Base-by-base conservation (phyloP, 2,113 vertebrate species). In the Stegastes partitus region DNA sequence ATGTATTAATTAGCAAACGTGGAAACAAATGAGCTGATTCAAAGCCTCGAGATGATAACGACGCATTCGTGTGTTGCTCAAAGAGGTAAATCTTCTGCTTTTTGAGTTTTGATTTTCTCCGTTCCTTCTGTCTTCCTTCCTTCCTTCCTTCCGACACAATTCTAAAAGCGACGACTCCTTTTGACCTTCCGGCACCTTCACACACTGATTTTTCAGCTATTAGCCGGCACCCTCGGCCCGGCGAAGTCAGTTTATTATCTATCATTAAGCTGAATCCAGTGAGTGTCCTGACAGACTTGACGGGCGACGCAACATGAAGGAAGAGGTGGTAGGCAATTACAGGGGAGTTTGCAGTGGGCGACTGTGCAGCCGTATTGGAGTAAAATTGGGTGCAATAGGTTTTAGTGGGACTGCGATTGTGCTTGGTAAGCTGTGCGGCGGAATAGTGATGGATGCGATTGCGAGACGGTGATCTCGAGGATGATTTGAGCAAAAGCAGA, bases 251-350 rank as follows among this genome's bases (percentile, higher is more conserved):
- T 62, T 72, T 75, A 77, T 81, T 83, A 86, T 87, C 69, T 68
- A 25, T 81, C 87, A 81, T 89, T 81, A 87, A 67, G 76, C 45
- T 71, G 76, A 84, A 78, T 67, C 57, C 37, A 28, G 28, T 63
- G 26, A 58, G 42, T 58, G 44, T 77, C 15, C 77, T 57, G 84
- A 47, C 81, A 64, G 79, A 44, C 77, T n/a, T 37, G 62, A 62
- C 76, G 34, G 75, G 81, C 50, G 70, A 57, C 63, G 73, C 76
- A 70, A 67, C 61, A 72, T 11, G 0, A 22, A 77, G 51, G 11
- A 21, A 77, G 65, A 78, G 67, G 77, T 64, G 51, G 79, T 70
- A 84, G 51, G 72, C 86, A 87, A 84, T 87, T 91, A 85, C 84
- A 53, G 49, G n/a, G 10, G 37, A 79, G 79, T 82, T 63, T 61